These are phyloP conservation scores for Clarias pachynema DNA, from an alignment of 2,797 vertebrate species.

Conservation along the genomic window DNA sequence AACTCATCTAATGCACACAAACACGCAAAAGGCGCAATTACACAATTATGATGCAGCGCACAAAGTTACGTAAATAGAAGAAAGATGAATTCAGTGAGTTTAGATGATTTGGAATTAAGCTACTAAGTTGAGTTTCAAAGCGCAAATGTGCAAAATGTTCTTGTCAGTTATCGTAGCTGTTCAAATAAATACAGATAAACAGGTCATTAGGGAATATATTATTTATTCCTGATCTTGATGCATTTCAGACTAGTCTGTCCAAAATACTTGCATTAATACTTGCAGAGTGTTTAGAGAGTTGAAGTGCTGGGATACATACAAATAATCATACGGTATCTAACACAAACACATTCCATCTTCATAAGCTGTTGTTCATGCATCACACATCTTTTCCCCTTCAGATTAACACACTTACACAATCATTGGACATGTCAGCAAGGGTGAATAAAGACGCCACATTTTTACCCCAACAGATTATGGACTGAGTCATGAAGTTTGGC, in stretches of 20 bases:
- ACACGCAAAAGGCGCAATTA: background rate
- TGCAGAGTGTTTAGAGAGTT: background rate
- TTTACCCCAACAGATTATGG: background rate
- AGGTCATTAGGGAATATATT: constrained; percentile 13
- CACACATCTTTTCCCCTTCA: background rate
- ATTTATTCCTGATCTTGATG: constrained; percentile 32
- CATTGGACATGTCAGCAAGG: background rate
- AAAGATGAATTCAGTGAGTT: background rate
- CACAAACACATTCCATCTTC: background rate
- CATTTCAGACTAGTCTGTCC: background rate
- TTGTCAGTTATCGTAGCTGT: background rate
- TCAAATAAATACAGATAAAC: constrained; percentile 10
- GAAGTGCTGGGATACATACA: background rate
- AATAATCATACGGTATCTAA: background rate
- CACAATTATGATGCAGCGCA: background rate
- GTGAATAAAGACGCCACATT: background rate
- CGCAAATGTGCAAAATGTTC: background rate
- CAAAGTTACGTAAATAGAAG: background rate
- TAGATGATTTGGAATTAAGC: background rate
- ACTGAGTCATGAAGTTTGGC: background rate
- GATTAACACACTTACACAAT: background rate
- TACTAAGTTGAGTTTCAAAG: background rate
- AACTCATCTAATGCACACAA: constrained; percentile 18
- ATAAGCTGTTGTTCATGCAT: background rate
- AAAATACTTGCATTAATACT: constrained; percentile 4